Evolutionary conservation across 37 sponge, comb jelly and placozoan species (phyloP).

Genomic region (Theonella swinhoei): DNA sequence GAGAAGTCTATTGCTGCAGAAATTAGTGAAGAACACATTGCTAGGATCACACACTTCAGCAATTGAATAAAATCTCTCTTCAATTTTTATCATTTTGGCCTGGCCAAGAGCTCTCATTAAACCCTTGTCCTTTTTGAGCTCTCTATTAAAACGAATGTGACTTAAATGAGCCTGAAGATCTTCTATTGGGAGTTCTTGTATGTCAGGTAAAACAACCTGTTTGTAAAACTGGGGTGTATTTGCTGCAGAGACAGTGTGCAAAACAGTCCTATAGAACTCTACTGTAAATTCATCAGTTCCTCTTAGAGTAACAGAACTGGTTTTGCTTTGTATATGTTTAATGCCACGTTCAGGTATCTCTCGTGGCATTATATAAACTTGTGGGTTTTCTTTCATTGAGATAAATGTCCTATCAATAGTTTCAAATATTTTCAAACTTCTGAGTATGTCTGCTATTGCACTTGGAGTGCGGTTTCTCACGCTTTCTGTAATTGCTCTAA

Average conservation of each 20-base stretch:
- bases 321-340: too few relatives aligned
- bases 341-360: not conserved
- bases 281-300: too few relatives aligned
- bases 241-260: too few relatives aligned
- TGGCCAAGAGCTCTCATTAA: not conserved
- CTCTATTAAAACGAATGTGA: not conserved
- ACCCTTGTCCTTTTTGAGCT: constrained; percentile 3
- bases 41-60: constrained; percentile 53
- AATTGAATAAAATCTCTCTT: not conserved
- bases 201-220: constrained; percentile 11
- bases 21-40: constrained; percentile 14
- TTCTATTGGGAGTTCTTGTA: not conserved
- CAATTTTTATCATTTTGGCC: constrained; percentile 14
- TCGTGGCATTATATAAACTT: not conserved
- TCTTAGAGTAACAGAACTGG: too few relatives aligned
- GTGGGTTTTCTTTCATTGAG: not conserved
- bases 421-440: too few relatives aligned
- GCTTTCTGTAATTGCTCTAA: not conserved
- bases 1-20: not conserved
- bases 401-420: constrained; percentile 21
- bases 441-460: too few relatives aligned
- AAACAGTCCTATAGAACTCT: too few relatives aligned
- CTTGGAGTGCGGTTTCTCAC: not conserved
- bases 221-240: constrained; percentile 20
- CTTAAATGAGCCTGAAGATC: not conserved